Evolutionary conservation across 2,113 vertebrate species (phyloP).

Genomic region (Caranx ignobilis): DNA sequence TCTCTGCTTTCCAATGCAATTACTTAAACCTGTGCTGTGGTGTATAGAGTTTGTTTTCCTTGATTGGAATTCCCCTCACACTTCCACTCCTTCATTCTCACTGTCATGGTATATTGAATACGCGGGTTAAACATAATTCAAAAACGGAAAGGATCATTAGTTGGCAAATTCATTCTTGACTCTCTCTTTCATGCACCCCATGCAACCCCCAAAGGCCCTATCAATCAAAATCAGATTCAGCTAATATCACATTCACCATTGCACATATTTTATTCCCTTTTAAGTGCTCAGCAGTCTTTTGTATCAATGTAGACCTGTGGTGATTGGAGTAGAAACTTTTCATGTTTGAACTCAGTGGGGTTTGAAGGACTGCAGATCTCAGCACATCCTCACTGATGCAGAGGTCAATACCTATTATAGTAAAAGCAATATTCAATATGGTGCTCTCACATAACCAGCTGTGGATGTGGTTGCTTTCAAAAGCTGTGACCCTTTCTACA

Average conservation of each 20-base stretch:
- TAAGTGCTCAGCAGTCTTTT: slow-evolving; percentile 60
- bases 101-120: slow-evolving; percentile 60
- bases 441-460: slow-evolving; percentile 40
- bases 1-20: slow-evolving; percentile 54
- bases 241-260: slow-evolving; percentile 57
- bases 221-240: slow-evolving; percentile 68
- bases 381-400: slow-evolving; percentile 69
- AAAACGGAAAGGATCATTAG: slow-evolving; percentile 72
- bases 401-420: slow-evolving; percentile 76
- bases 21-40: slow-evolving; percentile 74
- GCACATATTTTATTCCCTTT: slow-evolving; percentile 66
- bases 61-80: slow-evolving; percentile 60
- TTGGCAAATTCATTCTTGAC: slow-evolving; percentile 66
- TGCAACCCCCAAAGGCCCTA: slow-evolving; percentile 55
- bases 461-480: slow-evolving; percentile 40
- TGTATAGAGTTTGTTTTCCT: slow-evolving; percentile 44
- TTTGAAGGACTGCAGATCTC: slow-evolving; percentile 74
- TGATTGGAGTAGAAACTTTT: slow-evolving; percentile 63
- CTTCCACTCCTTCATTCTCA: slow-evolving; percentile 35
- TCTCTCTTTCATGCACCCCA: slow-evolving; percentile 62
- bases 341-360: slow-evolving; percentile 61
- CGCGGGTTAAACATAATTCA: slow-evolving; percentile 74
- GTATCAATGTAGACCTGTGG: slow-evolving; percentile 38
- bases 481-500: slow-evolving; percentile 14
- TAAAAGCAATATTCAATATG: slow-evolving; percentile 76